Base-by-base conservation (phyloP, 2,888 invertebrate species). In the Ectemnius lituratus region DNA sequence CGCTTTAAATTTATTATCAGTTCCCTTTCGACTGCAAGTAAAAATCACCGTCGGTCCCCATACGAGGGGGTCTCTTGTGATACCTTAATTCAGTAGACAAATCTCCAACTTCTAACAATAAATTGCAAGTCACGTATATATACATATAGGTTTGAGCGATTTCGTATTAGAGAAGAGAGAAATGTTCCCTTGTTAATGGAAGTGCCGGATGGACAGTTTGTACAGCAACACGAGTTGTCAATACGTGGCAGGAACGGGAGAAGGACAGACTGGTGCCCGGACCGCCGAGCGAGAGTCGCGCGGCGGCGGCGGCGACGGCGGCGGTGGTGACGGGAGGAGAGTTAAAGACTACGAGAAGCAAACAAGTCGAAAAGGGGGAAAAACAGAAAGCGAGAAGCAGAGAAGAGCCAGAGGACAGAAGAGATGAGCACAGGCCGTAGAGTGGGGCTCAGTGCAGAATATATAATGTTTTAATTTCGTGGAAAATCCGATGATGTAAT, bases 401-500 rank as follows among this genome's bases (percentile, higher is more conserved):
- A 61, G 60, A 49, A 57, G 47, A 63, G 37, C 49, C 18, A 67
- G n/a, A 46, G 59, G 58, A 46, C 23, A 49, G 46, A 70, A 57
- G 61, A 70, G 45, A n/a, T 67, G 66, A 46, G 46, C 37, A 37
- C 23, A 16, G 37, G 14, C 62, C 23, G 23, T 23, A 23, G 60
- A 52, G 64, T 58, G 63, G 66, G 72, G 66, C 62, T 27, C 69
- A 73, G 67, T 78, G 49, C 62, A 70, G 78, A 76, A 84, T 81
- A 79, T 84, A 84, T 84, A 81, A 84, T 79, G 79, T 84, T 82
- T 82, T 84, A 84, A 84, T 84, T 84, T 84, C 82, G 78, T 75
- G 84, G 80, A 84, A 84, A 84, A 84, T 82, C 82, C 76, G 81
- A 84, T 78, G 84, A 84, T 85, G 82, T 85, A 85, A 85, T 84